Conservation (phyloP, 2,797 vertebrate species). For the Echeneis naucrates region DNA sequence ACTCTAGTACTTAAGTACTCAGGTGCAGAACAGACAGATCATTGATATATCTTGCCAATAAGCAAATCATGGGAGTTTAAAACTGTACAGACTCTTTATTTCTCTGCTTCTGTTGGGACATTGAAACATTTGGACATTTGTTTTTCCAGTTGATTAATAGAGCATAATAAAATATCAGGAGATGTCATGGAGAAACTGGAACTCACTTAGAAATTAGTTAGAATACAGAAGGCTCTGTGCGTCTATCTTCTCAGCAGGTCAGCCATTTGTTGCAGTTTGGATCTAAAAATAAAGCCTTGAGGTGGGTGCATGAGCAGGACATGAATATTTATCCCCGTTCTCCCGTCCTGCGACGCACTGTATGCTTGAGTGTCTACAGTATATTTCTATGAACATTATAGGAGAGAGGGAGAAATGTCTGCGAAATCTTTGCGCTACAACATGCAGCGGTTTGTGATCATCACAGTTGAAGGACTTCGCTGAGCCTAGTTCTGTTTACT, state of each 20-base stretch:
- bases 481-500: neutral
- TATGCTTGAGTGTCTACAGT: neutral
- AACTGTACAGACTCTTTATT: neutral
- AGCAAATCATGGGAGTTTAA: constrained; percentile 27
- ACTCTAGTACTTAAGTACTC: constrained; percentile 39
- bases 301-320: neutral
- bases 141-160: constrained; percentile 1
- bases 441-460: neutral
- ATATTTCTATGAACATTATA: neutral
- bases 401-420: neutral
- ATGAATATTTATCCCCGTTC: neutral
- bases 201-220: neutral
- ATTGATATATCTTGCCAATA: constrained; percentile 30
- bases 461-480: neutral
- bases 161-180: neutral
- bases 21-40: constrained; percentile 45
- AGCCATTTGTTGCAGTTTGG: neutral
- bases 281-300: constrained; percentile 21
- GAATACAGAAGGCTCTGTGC: neutral
- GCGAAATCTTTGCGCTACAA: neutral
- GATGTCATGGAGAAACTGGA: neutral
- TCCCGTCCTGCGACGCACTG: neutral
- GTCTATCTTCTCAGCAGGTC: neutral
- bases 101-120: neutral
- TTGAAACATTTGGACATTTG: neutral